Base-by-base conservation (phyloP, 2,797 vertebrate genomes). In the Malacoraja senta region DNA sequence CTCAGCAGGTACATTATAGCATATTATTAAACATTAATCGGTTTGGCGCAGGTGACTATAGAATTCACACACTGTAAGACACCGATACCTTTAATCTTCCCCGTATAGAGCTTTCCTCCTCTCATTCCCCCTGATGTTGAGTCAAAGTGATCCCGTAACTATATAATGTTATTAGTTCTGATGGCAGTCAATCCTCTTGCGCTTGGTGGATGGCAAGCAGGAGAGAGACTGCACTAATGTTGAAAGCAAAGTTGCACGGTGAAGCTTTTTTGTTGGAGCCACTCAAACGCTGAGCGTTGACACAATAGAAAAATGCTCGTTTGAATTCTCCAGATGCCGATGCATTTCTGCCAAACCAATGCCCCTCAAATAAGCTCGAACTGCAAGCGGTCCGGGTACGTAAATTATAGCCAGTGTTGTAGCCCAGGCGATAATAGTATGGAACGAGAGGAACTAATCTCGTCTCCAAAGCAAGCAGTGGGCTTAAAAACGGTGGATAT, bases 11-110 rank as follows among this genome's bases (percentile, higher is more conserved):
- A 44, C 24, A 53, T 76, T 53, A 19, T 58, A 74, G 61, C 71
- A 58, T 71, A 44, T 92, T 92, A 58, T 92, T 76, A 53, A 58
- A 92, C 90, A 92, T 76, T 92, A 29, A 76, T 53, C 58, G 44
- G 12, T 26, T 53, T 58, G 71, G 90, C 26, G 58, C 61, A 53
- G 1, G 68, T 72, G 32, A 38, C 8, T 44, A 72, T 35, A 91
- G 68, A 91, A 29, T 9, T 53, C 9, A 13, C 63, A 71, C 65
- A 38, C n/a, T 72, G 63, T 21, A 26, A 91, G 38, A 35, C 38
- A 92, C 7, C n/a, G 72, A 53, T 92, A 92, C 90, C 90, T 92
- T 92, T 92, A 92, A 92, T 38, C 90, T 76, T 92, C 17, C 35
- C 90, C 15, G 38, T 2, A n/a, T 74, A 58, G 90, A 8, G 24